Evolutionary conservation across 1,140 invertebrate genomes (phyloP), one percentile per base, ranked within the genome.

Genomic region (Dysdera silvatica): DNA sequence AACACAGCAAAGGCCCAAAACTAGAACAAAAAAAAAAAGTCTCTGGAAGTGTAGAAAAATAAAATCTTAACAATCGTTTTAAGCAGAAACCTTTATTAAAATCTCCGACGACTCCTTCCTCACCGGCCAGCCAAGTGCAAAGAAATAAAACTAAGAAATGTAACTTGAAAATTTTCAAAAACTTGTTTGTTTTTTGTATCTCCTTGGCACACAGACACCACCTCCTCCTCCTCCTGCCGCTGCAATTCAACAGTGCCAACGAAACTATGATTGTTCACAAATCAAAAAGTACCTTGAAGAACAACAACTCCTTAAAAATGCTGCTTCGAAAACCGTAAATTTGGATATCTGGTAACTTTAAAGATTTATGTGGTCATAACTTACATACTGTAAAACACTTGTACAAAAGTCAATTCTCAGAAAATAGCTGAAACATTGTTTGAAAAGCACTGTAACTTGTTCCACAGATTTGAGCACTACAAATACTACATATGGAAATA

Each of bases 261-360:
- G 32, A 45, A 40, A 49, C 43, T 28, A 23, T 37, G 29, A 49
- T 29, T 26, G 23, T 24, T 35, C 48, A 48, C 45, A 49, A 51
- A 51, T 61, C 20, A 47, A 61, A 47, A 35, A 47, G 16, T 23
- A 32, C 43, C 26, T 43, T 53, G 45, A 43, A 40, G 23, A 32
- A 61, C 48, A 61, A 61, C 26, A 61, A 61, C 61, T 55, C 16
- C 49, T 63, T 48, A 48, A 63, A 63, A 63, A 63, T n/a, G 61
- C 52, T 56, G 49, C 49, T 60, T 63, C 24, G 49, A 63, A 63
- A 63, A 63, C 53, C 52, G 51, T 55, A 63, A 63, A 48, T n/a
- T 63, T 16, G 10, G 41, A 47, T 55, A 37, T 31, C 41, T 41
- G 35, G 51, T 61, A 60, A 60, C 23, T 43, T 54, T 47, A n/a